These are phyloP conservation scores for Chelidonichthys spinosus DNA, from an alignment of 2,797 vertebrate genomes.

Conservation along the genomic window DNA sequence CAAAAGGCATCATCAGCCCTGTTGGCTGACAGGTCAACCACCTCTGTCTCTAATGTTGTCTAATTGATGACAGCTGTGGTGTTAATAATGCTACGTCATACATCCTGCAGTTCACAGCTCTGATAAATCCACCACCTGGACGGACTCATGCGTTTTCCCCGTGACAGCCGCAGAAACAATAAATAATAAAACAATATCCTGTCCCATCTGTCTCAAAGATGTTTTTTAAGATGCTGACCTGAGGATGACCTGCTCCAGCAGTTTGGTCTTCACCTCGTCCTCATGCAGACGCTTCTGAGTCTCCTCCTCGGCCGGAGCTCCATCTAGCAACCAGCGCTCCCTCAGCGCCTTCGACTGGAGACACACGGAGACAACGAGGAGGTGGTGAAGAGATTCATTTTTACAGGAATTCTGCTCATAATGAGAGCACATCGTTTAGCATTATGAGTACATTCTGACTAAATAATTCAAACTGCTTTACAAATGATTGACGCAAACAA, in stretches of 20 bases:
- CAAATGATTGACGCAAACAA: too few relatives aligned
- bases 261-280: slow-evolving; percentile 91
- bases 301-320: slow-evolving; percentile 92
- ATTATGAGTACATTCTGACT: too few relatives aligned
- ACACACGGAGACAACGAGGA: background rate
- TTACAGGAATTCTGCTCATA: too few relatives aligned
- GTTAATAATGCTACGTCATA: background rate
- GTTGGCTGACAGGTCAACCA: too few relatives aligned
- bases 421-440: too few relatives aligned
- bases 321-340: slow-evolving; percentile 96
- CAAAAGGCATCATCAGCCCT: too few relatives aligned
- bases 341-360: slow-evolving; percentile 93
- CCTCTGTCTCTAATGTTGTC: too few relatives aligned
- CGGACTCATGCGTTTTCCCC: too few relatives aligned
- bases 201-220: background rate
- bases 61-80: too few relatives aligned
- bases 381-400: too few relatives aligned
- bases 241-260: slow-evolving; percentile 91
- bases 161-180: background rate
- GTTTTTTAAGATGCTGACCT: slow-evolving; percentile 75
- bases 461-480: too few relatives aligned
- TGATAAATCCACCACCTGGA: background rate
- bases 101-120: background rate
- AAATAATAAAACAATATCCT: background rate
- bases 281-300: slow-evolving; percentile 92